Conservation (phyloP, 2,113 vertebrate species). For the Oncorhynchus kisutch region DNA sequence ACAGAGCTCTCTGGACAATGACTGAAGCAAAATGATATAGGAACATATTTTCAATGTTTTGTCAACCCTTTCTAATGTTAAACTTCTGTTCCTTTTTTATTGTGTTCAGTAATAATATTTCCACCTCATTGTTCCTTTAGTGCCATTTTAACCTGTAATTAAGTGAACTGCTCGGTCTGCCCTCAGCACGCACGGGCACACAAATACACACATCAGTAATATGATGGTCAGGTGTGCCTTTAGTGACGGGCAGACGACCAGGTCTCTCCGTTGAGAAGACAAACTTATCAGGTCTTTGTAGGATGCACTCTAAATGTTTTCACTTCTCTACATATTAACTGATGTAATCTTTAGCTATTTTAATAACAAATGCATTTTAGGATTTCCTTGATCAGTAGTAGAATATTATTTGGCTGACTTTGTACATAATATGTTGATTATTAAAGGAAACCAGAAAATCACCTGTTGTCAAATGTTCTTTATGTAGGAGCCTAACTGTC, state of each 20-base stretch:
- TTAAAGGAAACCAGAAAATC: conserved; percentile 71
- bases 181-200: background rate
- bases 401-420: conserved; percentile 70
- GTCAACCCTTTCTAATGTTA: background rate
- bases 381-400: conserved; percentile 49
- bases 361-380: conserved; percentile 59
- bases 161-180: background rate
- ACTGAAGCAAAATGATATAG: conserved; percentile 49
- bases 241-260: background rate
- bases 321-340: conserved; percentile 16
- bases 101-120: background rate
- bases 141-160: background rate
- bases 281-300: no score
- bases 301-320: background rate
- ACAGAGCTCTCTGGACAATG: conserved; percentile 42
- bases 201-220: no score
- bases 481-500: background rate
- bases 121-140: background rate
- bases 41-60: conserved; percentile 45
- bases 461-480: conserved; percentile 30
- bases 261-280: no score
- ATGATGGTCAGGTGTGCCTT: no score
- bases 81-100: background rate
- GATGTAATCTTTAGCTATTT: conserved; percentile 53
- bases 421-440: conserved; percentile 80